Conservation (phyloP, 2,888 invertebrate species). For the Bhutanitis thaidina region DNA sequence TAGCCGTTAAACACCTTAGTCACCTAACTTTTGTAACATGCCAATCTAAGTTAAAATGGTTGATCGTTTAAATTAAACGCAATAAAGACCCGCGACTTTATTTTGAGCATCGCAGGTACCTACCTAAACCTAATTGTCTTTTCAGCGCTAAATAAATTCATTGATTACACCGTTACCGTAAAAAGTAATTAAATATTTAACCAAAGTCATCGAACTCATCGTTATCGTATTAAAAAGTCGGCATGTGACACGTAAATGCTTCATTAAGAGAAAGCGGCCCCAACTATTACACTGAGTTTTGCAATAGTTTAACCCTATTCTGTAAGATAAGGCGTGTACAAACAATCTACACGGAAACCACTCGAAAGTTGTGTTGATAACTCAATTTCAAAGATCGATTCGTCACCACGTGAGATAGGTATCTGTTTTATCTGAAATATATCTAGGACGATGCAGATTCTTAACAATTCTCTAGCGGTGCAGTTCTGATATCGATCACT, state of each 20-base stretch:
- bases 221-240: background rate
- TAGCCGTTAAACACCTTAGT: too few relatives aligned
- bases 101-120: too few relatives aligned
- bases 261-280: background rate
- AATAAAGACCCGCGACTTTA: too few relatives aligned
- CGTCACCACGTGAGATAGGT: conserved; percentile 31
- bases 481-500: conserved; percentile 22
- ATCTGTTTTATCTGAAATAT: conserved; percentile 50
- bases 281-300: background rate
- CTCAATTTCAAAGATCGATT: conserved; percentile 42
- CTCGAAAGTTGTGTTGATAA: conserved; percentile 44
- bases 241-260: background rate
- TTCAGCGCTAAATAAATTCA: background rate
- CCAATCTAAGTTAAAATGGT: too few relatives aligned
- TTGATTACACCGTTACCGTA: background rate
- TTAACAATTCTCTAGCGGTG: conserved; percentile 27
- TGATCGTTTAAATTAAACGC: too few relatives aligned
- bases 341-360: conserved; percentile 30
- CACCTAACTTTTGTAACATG: too few relatives aligned
- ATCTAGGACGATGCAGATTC: conserved; percentile 50
- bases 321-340: conserved; percentile 27
- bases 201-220: background rate
- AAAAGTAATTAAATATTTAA: background rate
- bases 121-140: background rate
- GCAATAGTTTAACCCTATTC: conserved; percentile 3